These are phyloP conservation scores for Microcebus ravelobensis DNA, from an alignment of 2,113 vertebrate species.

Conservation along the genomic window DNA sequence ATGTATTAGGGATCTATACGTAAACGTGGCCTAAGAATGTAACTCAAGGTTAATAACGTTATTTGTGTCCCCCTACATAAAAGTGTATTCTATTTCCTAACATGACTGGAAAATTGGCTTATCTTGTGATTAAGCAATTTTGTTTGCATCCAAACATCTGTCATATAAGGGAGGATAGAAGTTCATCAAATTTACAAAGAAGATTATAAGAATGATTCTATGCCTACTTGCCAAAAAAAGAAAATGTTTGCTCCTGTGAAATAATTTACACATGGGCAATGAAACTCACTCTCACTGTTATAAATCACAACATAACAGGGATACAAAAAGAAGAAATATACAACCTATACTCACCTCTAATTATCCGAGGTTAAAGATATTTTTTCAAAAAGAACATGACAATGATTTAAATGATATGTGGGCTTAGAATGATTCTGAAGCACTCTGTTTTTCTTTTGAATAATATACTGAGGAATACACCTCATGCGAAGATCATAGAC, in stretches of 20 bases:
- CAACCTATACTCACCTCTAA: neutral
- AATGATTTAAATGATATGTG: neutral
- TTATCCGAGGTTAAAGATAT: neutral
- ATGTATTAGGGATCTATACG: neutral
- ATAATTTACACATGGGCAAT: neutral
- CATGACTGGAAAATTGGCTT: neutral
- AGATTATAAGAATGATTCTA: neutral
- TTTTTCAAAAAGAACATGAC: neutral
- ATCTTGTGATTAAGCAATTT: neutral
- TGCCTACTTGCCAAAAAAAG: neutral
- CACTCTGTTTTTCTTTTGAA: neutral
- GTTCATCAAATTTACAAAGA: neutral
- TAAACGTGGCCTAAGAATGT: neutral
- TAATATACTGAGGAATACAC: neutral
- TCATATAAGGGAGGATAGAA: neutral
- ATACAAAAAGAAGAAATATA: neutral
- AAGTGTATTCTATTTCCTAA: neutral
- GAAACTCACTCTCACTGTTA: neutral
- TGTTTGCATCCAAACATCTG: neutral
- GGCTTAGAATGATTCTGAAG: neutral
- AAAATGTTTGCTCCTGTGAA: neutral
- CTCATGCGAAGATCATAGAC: neutral
- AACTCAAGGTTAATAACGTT: neutral
- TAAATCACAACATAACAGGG: neutral
- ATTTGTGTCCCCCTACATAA: neutral